Base-by-base conservation (phyloP, 2,797 vertebrate genomes). In the Iguana delicatissima region DNA sequence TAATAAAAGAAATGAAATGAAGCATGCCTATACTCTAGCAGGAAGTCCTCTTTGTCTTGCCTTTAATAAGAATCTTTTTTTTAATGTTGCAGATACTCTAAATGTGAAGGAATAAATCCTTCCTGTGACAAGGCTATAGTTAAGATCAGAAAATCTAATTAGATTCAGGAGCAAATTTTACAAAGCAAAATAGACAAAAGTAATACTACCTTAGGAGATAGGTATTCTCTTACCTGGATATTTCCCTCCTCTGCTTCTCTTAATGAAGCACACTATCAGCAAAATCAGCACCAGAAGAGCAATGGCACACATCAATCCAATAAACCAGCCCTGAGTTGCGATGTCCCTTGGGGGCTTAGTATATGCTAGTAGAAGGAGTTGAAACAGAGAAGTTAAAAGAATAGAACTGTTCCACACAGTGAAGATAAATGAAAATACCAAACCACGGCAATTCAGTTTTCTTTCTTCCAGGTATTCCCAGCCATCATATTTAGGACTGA, bases 241-340 rank as follows among this genome's bases (percentile, higher is more conserved):
- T 94, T 99, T 99, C 57, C 99, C 99, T 0, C 99, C 99, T 0
- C 99, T 98, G 95, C 99, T 99, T 96, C 99, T 98, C 97, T 99
- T 99, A 96, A 99, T 99, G 97, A 99, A 99, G 96, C 99, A 99
- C 89, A 99, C 99, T 2, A 99, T 99, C 94, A 99, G 97, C 62
- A 99, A 97, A 94, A 99, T 99, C 74, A 99, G 98, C 59, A 99
- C 98, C 86, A 99, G 98, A 52, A 99, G 98, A 81, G 99, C 99
- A 0, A 99, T 98, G 94, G 99, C 99, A 35, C 99, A 99, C 99
- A 99, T 99, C 92, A 99, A 96, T 90, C 99, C 99, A 8, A 99
- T 99, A 97, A 99, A 99, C 99, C 99, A 99, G 96, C 99, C 99
- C 95, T 99, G 99, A 9, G 99, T 99, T 82, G 99, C 99, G 9